Percentiles rank a stretch among this genome's conserved stretches.
phyloP scores from a whole-genome alignment of 2,113 vertebrate genomes.

The Pseudorasbora parva region DNA sequence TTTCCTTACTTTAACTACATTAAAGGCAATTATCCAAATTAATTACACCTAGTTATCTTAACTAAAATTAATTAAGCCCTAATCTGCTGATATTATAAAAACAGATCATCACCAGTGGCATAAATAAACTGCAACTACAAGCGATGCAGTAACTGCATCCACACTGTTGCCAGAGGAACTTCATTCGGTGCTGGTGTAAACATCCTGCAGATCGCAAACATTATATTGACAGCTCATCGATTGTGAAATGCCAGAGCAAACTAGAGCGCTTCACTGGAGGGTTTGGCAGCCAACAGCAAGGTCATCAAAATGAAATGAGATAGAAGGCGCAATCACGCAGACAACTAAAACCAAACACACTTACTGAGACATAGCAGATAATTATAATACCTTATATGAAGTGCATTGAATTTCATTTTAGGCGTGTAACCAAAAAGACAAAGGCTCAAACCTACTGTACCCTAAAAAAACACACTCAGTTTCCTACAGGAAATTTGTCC shows the following conservation, averaged over 20 bases:
- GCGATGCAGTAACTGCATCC: background rate
- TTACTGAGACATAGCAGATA: background rate
- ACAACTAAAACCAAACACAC: background rate
- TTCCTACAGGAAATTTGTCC: background rate
- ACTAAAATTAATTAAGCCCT: background rate
- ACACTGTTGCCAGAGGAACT: background rate
- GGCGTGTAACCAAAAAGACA: background rate
- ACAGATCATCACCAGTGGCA: background rate
- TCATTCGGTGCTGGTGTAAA: constrained; percentile 5
- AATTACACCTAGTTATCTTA: background rate
- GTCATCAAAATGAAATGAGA: constrained; percentile 6
- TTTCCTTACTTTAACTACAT: too few relatives aligned
- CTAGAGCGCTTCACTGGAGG: background rate
- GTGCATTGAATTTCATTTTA: background rate
- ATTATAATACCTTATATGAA: background rate
- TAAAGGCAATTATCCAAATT: background rate
- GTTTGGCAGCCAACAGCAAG: constrained; percentile 1
- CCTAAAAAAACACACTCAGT: background rate
- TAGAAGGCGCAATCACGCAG: background rate
- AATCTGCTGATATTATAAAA: background rate
- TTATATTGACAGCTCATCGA: constrained; percentile 31
- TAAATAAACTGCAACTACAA: background rate
- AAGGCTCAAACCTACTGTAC: background rate
- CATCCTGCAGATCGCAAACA: constrained; percentile 25
- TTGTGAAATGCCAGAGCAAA: background rate